These are phyloP conservation scores for Drosophila gaucha DNA, from an alignment of 2,888 invertebrate species.

Conservation along the genomic window DNA sequence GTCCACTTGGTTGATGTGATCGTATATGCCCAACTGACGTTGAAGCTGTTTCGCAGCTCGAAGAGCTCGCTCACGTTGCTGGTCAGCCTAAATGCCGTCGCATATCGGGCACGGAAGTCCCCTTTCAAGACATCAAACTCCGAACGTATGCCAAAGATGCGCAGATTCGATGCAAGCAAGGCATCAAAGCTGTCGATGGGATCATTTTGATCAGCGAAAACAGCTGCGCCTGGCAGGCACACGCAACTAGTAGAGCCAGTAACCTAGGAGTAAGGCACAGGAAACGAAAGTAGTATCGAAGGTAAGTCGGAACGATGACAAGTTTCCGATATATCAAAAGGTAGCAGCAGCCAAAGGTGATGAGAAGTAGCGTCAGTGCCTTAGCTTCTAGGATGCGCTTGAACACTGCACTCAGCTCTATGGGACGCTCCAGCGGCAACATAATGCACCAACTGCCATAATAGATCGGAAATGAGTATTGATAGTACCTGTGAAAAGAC, in stretches of 20 bases:
- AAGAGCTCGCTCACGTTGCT: slow-evolving; percentile 20
- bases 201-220: slow-evolving; percentile 24
- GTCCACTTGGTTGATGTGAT: slow-evolving; percentile 51
- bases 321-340: background rate
- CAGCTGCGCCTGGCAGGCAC: slow-evolving; percentile 46
- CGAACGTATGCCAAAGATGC: slow-evolving; percentile 29
- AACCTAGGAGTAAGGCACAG: slow-evolving; percentile 4
- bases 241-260: slow-evolving; percentile 17
- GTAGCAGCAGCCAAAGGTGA: background rate
- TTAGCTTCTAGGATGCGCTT: slow-evolving; percentile 16
- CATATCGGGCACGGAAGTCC: slow-evolving; percentile 55
- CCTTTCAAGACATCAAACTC: slow-evolving; percentile 43
- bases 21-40: slow-evolving; percentile 57
- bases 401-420: slow-evolving; percentile 14
- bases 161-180: slow-evolving; percentile 38
- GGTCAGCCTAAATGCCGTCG: slow-evolving; percentile 47
- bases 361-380: slow-evolving; percentile 4
- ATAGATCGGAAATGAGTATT: slow-evolving; percentile 50
- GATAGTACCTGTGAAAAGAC: slow-evolving; percentile 3
- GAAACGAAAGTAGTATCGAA: background rate
- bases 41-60: slow-evolving; percentile 43
- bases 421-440: slow-evolving; percentile 47
- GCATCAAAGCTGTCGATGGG: slow-evolving; percentile 58
- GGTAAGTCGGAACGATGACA: background rate
- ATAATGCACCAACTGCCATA: slow-evolving; percentile 52